Evolutionary conservation across 2,113 vertebrate genomes (phyloP).

Genomic region (Suncus etruscus): DNA sequence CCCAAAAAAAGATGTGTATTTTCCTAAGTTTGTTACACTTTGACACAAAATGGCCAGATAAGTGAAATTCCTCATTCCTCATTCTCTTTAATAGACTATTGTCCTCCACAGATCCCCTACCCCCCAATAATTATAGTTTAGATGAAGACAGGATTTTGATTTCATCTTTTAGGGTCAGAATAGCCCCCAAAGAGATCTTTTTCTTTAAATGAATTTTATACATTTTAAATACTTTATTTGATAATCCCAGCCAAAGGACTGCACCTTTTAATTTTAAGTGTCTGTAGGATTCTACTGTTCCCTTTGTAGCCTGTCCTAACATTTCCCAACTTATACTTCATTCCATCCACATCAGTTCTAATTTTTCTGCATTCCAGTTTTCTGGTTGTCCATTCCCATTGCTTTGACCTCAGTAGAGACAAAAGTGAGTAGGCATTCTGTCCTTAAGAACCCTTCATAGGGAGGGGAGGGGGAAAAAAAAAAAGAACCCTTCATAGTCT

Average conservation of each 20-base stretch:
- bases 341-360: conserved; percentile 12
- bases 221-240: background rate
- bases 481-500: conserved; percentile 49
- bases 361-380: conserved; percentile 1
- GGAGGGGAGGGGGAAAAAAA: too few relatives aligned
- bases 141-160: conserved; percentile 29
- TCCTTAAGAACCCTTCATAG: conserved; percentile 42
- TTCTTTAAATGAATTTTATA: background rate
- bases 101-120: background rate
- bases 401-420: conserved; percentile 5
- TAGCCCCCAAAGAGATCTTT: background rate
- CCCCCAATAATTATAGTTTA: background rate
- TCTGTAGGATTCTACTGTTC: background rate
- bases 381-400: conserved; percentile 34
- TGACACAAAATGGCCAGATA: conserved; percentile 39
- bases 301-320: background rate
- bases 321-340: background rate
- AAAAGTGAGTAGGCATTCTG: conserved; percentile 50
- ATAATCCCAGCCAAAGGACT: background rate
- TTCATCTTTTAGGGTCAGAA: conserved; percentile 23
- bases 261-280: conserved; percentile 16
- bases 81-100: background rate
- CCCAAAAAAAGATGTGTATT: too few relatives aligned
- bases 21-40: conserved; percentile 13
- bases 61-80: conserved; percentile 19